phyloP scores from a whole-genome alignment of 2,797 vertebrate genomes.

The Gymnothorax javanicus region DNA sequence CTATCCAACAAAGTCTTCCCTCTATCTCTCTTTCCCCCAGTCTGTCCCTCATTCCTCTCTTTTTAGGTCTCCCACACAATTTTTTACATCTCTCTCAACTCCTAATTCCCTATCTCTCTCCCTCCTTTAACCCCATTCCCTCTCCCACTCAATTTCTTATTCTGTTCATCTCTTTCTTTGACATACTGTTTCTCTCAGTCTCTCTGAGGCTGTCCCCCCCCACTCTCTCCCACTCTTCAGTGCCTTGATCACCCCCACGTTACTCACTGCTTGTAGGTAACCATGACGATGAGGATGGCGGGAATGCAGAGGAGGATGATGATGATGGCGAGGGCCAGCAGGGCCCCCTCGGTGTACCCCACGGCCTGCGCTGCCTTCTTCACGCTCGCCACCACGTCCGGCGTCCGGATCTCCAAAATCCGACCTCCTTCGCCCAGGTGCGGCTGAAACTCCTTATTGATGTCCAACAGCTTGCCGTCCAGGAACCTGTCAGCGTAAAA shows the following conservation, averaged over 20 bases:
- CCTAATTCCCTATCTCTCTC: too few relatives aligned
- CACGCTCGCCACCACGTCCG: slow-evolving; percentile 87
- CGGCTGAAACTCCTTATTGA: slow-evolving; percentile 94
- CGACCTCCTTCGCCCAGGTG: slow-evolving; percentile 90
- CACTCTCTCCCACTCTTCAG: too few relatives aligned
- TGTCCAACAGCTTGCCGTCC: slow-evolving; percentile 94
- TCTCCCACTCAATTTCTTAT: not conserved
- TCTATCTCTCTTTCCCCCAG: too few relatives aligned
- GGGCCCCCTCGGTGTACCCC: slow-evolving; percentile 92
- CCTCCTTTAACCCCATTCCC: not conserved
- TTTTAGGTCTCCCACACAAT: too few relatives aligned
- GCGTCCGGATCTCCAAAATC: slow-evolving; percentile 93
- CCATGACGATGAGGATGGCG: slow-evolving; percentile 91
- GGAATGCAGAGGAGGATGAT: slow-evolving; percentile 95
- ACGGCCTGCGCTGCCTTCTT: slow-evolving; percentile 90
- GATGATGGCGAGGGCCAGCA: slow-evolving; percentile 91
- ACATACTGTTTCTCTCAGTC: not conserved
- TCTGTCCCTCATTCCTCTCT: not conserved
- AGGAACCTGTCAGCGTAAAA: slow-evolving; percentile 76
- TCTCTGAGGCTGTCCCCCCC: too few relatives aligned
- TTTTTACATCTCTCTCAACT: not conserved
- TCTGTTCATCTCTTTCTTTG: not conserved
- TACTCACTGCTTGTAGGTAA: slow-evolving; percentile 96
- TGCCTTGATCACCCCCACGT: too few relatives aligned
- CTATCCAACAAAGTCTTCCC: too few relatives aligned